These are phyloP conservation scores for Stichodactyla helianthus DNA, from an alignment of 64 coral and sea anemone genomes.

Conservation along the genomic window DNA sequence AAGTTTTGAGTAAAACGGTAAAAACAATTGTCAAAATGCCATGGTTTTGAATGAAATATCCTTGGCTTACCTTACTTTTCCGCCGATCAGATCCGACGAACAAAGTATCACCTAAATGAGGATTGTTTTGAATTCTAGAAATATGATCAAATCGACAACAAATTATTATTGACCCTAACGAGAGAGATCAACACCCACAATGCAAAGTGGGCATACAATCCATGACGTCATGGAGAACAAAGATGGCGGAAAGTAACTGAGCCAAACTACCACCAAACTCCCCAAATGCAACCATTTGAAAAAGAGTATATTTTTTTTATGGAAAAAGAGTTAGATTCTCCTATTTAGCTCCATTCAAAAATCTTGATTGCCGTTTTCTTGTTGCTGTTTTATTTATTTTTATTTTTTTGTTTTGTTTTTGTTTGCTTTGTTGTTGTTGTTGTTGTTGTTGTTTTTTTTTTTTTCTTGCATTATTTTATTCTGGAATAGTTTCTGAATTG, in stretches of 20 bases:
- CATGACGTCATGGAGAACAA: not conserved
- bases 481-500: too few species aligned
- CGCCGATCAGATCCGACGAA: conserved; percentile 3
- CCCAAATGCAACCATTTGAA: too few species aligned
- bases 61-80: conserved; percentile 14
- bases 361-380: not conserved
- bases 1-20: not conserved
- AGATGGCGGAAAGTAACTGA: not conserved
- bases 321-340: not conserved
- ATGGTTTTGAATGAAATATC: not conserved
- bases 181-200: not conserved
- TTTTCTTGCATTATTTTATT: too few species aligned
- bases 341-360: too few species aligned
- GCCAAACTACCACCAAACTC: not conserved
- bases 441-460: too few species aligned
- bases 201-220: not conserved
- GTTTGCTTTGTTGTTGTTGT: too few species aligned
- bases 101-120: not conserved
- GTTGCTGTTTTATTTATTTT: too few species aligned
- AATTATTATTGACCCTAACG: not conserved
- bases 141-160: conserved; percentile 32
- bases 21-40: not conserved
- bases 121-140: conserved; percentile 36
- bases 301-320: too few species aligned
- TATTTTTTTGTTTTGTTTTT: too few species aligned